Base-by-base conservation (phyloP, 1,140 invertebrate genomes). In the Lerema accius region DNA sequence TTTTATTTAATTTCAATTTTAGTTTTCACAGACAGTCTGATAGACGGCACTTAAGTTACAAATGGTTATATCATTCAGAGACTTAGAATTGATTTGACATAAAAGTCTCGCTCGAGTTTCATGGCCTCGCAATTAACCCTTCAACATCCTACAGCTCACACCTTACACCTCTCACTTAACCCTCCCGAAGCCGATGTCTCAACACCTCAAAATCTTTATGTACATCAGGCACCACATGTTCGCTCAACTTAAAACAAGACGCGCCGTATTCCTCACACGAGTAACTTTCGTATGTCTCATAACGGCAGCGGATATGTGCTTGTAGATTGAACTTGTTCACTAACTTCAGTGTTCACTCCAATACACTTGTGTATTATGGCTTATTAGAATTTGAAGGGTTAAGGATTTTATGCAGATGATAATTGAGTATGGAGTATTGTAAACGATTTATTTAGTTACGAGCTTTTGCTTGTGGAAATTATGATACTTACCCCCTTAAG, bases 151-250 rank as follows among this genome's bases (percentile, higher is more conserved):
- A n/a, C n/a, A n/a, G 19, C 62, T 42, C 39, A 43, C 28, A 14
- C 7, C 35, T 64, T 49, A 45, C 11, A 35, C 62, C 35, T 64
- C 42, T 37, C 11, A 35, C 62, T 53, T 49, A 39, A 13, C 0
- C 35, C 45, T 11, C 3, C 45, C 17, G 0, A 40, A 17, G 35
- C 63, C 16, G 23, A 16, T 53, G 40, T 39, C 49, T 65, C 56
- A 53, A 55, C 50, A 55, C 50, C 50, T 55, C 39, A n/a, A 55
- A 55, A 55, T 55, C 50, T 55, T 55, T 55, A 42, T 16, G 23
- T 42, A 55, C 37, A 55, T 55, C 17, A 55, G 11, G 23, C 11
- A 32, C 50, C 37, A 5, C 50, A 26, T 26, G 50, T 10, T 42
- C 50, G 19, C 50, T 55, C 50, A 42, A 55, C 50, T 42, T 28